These are phyloP conservation scores for Mystacides longicornis DNA, from an alignment of 2,888 invertebrate species.

Conservation along the genomic window DNA sequence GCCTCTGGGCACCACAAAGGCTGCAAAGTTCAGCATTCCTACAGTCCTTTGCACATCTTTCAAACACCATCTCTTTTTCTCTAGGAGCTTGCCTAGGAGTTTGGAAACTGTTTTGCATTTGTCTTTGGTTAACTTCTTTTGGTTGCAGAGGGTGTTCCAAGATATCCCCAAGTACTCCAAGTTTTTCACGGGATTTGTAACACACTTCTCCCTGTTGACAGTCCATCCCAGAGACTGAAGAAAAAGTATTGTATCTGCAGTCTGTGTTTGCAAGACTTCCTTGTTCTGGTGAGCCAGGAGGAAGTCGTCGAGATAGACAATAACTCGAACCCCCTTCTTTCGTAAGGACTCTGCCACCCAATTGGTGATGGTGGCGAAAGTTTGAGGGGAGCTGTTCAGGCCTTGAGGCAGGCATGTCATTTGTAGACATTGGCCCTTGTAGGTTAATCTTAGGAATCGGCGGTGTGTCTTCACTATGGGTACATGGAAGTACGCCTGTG, in stretches of 20 bases:
- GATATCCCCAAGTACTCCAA: not conserved
- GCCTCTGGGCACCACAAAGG: conserved; percentile 4
- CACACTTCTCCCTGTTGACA: not conserved
- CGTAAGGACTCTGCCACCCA: conserved; percentile 3
- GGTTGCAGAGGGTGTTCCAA: not conserved
- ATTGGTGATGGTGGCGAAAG: not conserved
- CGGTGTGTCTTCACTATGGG: not conserved
- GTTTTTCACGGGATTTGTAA: not conserved
- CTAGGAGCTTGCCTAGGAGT: not conserved
- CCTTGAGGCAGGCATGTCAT: not conserved
- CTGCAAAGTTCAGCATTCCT: conserved; percentile 5
- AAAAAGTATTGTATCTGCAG: not conserved
- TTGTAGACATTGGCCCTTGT: conserved; percentile 1
- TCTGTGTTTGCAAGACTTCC: conserved; percentile 6
- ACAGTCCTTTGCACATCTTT: not conserved
- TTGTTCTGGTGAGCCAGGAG: conserved; percentile 7
- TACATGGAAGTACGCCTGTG: not conserved
- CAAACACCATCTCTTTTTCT: not conserved
- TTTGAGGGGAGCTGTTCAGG: not conserved
- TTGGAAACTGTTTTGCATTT: not conserved
- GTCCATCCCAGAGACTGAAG: conserved; percentile 1
- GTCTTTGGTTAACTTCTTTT: not conserved
- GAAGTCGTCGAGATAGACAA: conserved; percentile 14
- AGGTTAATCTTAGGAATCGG: not conserved
- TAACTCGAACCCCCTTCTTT: not conserved